Evolutionary conservation across 2,113 vertebrate genomes (phyloP).

Genomic region (Mobula birostris): DNA sequence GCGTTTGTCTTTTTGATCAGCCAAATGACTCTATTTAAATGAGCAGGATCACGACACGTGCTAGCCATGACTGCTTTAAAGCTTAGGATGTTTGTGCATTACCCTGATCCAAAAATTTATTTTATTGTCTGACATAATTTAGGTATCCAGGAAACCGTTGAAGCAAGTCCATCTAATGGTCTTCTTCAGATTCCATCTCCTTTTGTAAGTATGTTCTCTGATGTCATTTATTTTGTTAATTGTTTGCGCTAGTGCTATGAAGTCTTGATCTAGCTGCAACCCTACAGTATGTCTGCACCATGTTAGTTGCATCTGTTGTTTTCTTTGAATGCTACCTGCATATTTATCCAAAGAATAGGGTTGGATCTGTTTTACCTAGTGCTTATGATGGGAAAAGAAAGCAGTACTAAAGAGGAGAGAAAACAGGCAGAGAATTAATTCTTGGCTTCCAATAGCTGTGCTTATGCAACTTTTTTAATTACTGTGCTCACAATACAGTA

Average conservation of each 20-base stretch:
- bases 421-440: not conserved
- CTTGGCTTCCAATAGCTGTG: not conserved
- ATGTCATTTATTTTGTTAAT: not conserved
- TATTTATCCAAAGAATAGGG: not conserved
- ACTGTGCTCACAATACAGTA: not conserved
- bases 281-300: not conserved
- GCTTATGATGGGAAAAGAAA: not conserved
- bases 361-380: not conserved
- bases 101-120: not conserved
- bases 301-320: not conserved
- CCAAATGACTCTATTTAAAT: not conserved
- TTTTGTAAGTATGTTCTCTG: slow-evolving; percentile 58
- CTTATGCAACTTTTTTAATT: not conserved
- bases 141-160: slow-evolving; percentile 67
- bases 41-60: not conserved
- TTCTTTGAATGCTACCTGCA: not conserved
- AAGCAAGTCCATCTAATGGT: slow-evolving; percentile 52
- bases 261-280: not conserved
- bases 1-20: too few relatives aligned
- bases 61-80: too few relatives aligned
- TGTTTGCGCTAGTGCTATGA: not conserved
- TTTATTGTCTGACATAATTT: slow-evolving; percentile 40
- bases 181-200: slow-evolving; percentile 50
- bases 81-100: too few relatives aligned
- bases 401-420: not conserved